Evolutionary conservation across 1,140 invertebrate genomes (phyloP).

Genomic region (Formica exsecta): DNA sequence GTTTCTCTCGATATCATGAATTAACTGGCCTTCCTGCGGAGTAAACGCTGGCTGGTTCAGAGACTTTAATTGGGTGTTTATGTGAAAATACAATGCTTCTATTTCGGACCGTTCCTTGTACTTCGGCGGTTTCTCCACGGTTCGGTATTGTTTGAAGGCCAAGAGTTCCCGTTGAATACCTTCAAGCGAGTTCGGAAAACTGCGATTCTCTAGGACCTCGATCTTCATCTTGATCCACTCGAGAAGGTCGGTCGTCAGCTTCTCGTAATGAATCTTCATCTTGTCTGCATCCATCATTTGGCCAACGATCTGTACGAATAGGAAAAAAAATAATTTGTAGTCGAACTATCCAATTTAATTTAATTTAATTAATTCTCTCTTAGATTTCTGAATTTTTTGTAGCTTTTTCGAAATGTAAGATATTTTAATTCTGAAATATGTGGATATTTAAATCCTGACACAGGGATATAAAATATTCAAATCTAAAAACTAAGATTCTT

Average conservation of each 20-base stretch:
- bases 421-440: conserved; percentile 26
- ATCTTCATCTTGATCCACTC: conserved; percentile 98
- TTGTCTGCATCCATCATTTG: conserved; percentile 98
- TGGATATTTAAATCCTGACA: background rate
- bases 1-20: conserved; percentile 96
- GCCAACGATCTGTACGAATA: conserved; percentile 93
- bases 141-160: conserved; percentile 98
- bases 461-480: background rate
- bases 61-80: conserved; percentile 98
- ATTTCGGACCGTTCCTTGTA: conserved; percentile 99
- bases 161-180: conserved; percentile 97
- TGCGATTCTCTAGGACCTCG: conserved; percentile 92
- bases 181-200: conserved; percentile 98
- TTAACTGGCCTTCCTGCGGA: conserved; percentile 96
- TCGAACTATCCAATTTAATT: background rate
- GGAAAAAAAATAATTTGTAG: background rate
- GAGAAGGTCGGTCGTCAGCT: conserved; percentile 93
- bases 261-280: conserved; percentile 95
- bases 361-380: background rate
- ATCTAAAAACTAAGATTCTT: background rate
- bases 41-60: conserved; percentile 95
- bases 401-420: background rate
- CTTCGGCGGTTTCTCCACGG: conserved; percentile 99
- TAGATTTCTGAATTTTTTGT: conserved; percentile 3
- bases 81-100: conserved; percentile 98